These are phyloP conservation scores for Blastobasis lacticolella DNA, from an alignment of 2,888 invertebrate genomes.

Conservation along the genomic window DNA sequence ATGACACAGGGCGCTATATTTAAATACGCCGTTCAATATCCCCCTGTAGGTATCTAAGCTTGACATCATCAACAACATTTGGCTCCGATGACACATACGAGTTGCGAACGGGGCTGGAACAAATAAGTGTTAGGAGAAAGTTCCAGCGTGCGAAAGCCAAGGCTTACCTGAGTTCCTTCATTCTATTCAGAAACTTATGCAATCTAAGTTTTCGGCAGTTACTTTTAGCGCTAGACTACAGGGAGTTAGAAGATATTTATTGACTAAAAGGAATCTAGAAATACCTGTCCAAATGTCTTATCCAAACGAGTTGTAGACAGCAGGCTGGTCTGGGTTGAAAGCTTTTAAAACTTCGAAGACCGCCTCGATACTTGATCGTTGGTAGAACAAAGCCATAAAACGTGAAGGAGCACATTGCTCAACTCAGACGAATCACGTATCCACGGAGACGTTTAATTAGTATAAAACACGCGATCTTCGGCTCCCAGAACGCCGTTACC, in stretches of 20 bases:
- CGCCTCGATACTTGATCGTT: background rate
- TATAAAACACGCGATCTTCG: slow-evolving; percentile 59
- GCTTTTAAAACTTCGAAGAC: too few relatives aligned
- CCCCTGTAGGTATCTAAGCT: background rate
- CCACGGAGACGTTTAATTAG: slow-evolving; percentile 62
- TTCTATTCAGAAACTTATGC: background rate
- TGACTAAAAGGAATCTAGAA: too few relatives aligned
- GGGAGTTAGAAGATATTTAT: too few relatives aligned
- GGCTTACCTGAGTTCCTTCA: background rate
- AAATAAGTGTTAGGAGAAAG: too few relatives aligned
- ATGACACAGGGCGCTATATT: slow-evolving; percentile 54
- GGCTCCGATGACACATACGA: background rate
- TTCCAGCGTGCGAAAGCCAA: too few relatives aligned
- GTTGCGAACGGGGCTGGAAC: too few relatives aligned
- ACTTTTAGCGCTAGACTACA: too few relatives aligned
- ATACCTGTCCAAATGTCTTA: too few relatives aligned
- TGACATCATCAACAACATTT: background rate
- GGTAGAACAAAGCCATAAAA: slow-evolving; percentile 22
- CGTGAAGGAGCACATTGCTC: slow-evolving; percentile 42
- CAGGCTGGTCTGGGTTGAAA: too few relatives aligned
- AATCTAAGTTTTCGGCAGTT: background rate
- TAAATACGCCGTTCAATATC: slow-evolving; percentile 10
- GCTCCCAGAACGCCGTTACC: slow-evolving; percentile 47
- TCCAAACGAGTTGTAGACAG: too few relatives aligned
- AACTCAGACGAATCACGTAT: slow-evolving; percentile 54